Evolutionary conservation across 2,797 vertebrate genomes (phyloP).

Genomic region (Anisognathus igniventris): DNA sequence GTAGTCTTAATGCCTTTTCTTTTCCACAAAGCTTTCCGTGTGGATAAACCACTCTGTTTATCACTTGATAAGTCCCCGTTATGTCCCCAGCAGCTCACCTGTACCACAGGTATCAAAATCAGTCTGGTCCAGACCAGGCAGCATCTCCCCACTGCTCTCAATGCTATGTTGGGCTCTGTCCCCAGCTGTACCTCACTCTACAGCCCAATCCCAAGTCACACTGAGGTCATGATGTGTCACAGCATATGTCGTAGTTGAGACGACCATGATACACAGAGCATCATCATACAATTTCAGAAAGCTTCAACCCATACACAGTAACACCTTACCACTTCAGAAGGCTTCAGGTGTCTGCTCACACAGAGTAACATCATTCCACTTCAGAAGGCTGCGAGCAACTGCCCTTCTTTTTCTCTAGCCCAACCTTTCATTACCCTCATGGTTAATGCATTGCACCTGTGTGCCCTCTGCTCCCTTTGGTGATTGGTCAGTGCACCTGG

Average conservation of each 20-base stretch:
- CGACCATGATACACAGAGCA: not conserved
- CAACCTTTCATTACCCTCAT: not conserved
- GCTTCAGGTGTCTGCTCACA: not conserved
- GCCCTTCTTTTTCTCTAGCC: not conserved
- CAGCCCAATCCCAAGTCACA: not conserved
- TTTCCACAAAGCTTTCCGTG: not conserved
- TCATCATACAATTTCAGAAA: not conserved
- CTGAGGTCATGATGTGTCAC: not conserved
- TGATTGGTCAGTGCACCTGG: not conserved
- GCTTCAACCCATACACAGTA: not conserved
- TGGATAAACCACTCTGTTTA: not conserved
- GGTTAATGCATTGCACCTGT: not conserved
- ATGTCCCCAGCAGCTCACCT: not conserved
- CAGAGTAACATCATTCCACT: not conserved
- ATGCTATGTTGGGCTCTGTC: not conserved
- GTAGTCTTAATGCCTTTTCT: not conserved
- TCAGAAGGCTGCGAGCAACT: not conserved
- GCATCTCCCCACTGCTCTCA: not conserved
- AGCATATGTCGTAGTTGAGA: not conserved
- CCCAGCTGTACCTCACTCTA: not conserved
- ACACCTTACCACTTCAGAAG: not conserved
- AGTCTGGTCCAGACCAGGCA: not conserved
- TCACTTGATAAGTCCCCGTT: not conserved
- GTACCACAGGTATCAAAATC: not conserved
- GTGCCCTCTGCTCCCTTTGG: not conserved